Evolutionary conservation across 2,797 vertebrate species (phyloP).

Genomic region (Clarias laeviceps): DNA sequence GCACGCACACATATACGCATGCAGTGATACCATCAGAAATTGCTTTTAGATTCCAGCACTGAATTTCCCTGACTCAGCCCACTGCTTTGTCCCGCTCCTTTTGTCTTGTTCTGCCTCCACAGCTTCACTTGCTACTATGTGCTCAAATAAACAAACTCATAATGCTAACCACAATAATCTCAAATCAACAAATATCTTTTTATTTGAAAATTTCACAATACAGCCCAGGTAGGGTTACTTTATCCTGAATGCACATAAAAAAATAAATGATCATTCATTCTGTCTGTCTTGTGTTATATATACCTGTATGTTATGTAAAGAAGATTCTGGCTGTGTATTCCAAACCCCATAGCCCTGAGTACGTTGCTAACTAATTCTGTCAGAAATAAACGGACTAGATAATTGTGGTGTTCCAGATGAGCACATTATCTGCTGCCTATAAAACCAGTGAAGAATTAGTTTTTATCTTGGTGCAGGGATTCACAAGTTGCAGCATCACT

Average conservation of each 20-base stretch:
- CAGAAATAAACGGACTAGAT: background rate
- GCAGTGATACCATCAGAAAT: slow-evolving; percentile 14
- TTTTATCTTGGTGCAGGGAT: background rate
- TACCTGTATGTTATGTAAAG: slow-evolving; percentile 4
- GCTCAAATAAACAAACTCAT: slow-evolving; percentile 3
- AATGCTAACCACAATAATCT: background rate
- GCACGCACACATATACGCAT: slow-evolving; percentile 37
- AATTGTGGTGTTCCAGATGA: slow-evolving; percentile 3
- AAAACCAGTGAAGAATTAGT: background rate
- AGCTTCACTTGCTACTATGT: background rate
- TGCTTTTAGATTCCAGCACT: slow-evolving; percentile 9
- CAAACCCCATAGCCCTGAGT: background rate
- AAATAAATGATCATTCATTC: background rate
- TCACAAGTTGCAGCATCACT: background rate
- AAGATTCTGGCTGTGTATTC: slow-evolving; percentile 8
- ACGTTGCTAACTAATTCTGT: background rate
- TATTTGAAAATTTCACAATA: background rate
- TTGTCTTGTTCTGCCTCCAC: background rate
- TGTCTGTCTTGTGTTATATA: background rate
- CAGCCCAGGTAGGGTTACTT: background rate
- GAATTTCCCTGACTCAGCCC: slow-evolving; percentile 16
- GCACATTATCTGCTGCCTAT: slow-evolving; percentile 1
- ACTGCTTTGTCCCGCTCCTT: background rate
- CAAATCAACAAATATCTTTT: background rate
- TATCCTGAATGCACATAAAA: background rate